Conservation (phyloP, 2,888 invertebrate genomes). For the Stenchaetothrips biformis region DNA sequence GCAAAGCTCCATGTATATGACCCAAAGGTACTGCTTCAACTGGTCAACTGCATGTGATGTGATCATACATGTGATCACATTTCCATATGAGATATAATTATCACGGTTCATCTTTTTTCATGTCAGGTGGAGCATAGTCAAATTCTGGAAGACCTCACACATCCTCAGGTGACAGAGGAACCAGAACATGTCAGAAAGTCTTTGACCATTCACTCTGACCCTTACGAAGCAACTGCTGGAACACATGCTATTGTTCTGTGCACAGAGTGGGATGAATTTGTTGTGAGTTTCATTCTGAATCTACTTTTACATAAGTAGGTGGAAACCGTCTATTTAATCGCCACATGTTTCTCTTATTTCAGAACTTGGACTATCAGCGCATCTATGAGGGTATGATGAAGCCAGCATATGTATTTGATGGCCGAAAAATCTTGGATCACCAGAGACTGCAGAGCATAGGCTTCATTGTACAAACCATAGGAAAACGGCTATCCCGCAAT, state of each 20-base stretch:
- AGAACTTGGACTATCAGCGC: constrained; percentile 77
- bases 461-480: constrained; percentile 92
- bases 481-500: constrained; percentile 54
- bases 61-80: no score
- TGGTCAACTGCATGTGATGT: no score
- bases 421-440: constrained; percentile 89
- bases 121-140: constrained; percentile 66
- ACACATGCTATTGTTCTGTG: constrained; percentile 94
- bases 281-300: constrained; percentile 54
- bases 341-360: constrained; percentile 32
- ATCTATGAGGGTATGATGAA: constrained; percentile 95
- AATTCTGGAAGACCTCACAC: constrained; percentile 74
- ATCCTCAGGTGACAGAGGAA: constrained; percentile 64
- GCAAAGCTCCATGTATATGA: constrained; percentile 93
- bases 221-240: constrained; percentile 81
- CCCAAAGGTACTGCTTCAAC: constrained; percentile 69
- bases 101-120: no score
- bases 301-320: not conserved
- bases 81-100: no score
- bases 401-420: constrained; percentile 97
- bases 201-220: constrained; percentile 73
- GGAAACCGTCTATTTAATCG: not conserved
- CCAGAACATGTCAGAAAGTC: constrained; percentile 64
- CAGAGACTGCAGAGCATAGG: constrained; percentile 75
- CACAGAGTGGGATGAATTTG: constrained; percentile 99